Evolutionary conservation across 2,113 vertebrate species (phyloP), one percentile per base, ranked within the genome.

Genomic region (Saguinus midas): DNA sequence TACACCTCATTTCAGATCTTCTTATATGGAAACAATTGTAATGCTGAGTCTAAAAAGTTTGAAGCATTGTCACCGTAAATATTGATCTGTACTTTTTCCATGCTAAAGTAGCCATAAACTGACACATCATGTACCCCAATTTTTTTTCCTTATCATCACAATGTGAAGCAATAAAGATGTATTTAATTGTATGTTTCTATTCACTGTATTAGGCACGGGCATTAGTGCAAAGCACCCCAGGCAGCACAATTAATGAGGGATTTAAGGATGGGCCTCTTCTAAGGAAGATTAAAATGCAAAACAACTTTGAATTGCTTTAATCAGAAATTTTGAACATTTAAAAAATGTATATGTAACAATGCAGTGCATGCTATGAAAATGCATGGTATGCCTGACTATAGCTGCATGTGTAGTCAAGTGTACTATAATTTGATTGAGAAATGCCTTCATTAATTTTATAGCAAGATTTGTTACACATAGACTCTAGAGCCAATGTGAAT

Each of bases 371-470:
- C 61, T 93, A 87, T 94, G 73, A 96, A 96, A 97, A 93, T 95
- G 35, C 68, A 80, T 80, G 52, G 43, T 87, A 66, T 90, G 37
- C 50, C 96, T 93, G n/a, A 94, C 25, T 95, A 40, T 91, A 85
- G n/a, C n/a, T 96, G 50, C 27, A 58, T 64, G 70, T 52, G 83
- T 83, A 90, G 85, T 79, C 95, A 97, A 95, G 84, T 78, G 17
- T 86, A 66, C 75, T 94, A 73, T 96, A 95, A 96, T 96, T 96
- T 94, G 43, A 87, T 92, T 90, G 68, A 92, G 66, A 95, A 96
- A 93, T 87, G 35, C 3, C 52, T 92, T 97, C 81, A 52, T 98
- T 98, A 91, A 97, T 97, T 95, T 96, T 27, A 18, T 84, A 95
- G 68, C 75, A 58, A 97, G 93, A 68, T 97, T 72, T 94, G 73